These are phyloP conservation scores for Tylochromis polylepis DNA, from an alignment of 2,113 vertebrate species.

Conservation along the genomic window DNA sequence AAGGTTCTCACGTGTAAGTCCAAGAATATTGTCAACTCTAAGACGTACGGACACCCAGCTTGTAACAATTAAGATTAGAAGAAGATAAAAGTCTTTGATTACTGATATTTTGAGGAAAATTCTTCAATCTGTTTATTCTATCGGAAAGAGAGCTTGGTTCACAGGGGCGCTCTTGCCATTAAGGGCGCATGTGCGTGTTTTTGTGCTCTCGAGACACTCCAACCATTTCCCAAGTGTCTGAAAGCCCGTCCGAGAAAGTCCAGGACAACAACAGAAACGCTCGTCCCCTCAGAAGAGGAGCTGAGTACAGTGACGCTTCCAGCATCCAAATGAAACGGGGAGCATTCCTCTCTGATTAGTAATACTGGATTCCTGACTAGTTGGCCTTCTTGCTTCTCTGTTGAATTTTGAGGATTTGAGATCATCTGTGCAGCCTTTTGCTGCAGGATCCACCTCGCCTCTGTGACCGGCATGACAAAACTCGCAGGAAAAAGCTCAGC, in stretches of 20 bases:
- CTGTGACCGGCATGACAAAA: slow-evolving; percentile 26
- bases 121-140: background rate
- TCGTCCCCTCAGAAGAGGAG: background rate
- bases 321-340: slow-evolving; percentile 20
- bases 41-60: background rate
- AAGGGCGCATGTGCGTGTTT: background rate
- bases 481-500: background rate
- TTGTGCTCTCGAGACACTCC: background rate
- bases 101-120: background rate
- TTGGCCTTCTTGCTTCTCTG: slow-evolving; percentile 37
- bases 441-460: slow-evolving; percentile 20
- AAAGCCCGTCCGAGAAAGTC: background rate
- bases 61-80: background rate
- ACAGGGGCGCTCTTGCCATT: fast-evolving
- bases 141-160: background rate
- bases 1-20: background rate
- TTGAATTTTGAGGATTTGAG: slow-evolving; percentile 61
- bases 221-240: background rate
- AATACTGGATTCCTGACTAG: slow-evolving; percentile 50
- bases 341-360: slow-evolving; percentile 67
- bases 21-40: background rate
- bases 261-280: background rate
- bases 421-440: slow-evolving; percentile 66
- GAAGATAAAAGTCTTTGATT: background rate
- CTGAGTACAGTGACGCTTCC: background rate